phyloP scores from a whole-genome alignment of 2,113 vertebrate genomes.

The Pygoscelis adeliae region DNA sequence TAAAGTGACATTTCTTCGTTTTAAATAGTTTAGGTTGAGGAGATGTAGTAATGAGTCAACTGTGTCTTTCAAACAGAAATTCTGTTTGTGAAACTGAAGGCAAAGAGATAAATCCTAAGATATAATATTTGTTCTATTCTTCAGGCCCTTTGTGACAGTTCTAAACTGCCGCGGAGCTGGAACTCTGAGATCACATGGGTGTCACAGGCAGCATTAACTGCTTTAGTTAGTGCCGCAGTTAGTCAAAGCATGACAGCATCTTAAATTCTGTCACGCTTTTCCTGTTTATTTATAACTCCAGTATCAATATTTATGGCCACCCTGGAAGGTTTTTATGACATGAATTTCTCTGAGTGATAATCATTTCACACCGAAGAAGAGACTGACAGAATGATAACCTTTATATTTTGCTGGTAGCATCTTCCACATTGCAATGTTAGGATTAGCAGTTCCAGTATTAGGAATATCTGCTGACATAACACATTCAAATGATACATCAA shows the following conservation, averaged over 20 bases:
- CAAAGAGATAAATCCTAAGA: background rate
- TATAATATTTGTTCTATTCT: background rate
- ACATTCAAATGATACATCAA: background rate
- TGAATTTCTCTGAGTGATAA: background rate
- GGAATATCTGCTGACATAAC: slow-evolving; percentile 13
- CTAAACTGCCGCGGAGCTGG: background rate
- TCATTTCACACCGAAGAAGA: background rate
- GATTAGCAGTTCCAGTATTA: background rate
- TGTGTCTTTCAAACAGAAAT: background rate
- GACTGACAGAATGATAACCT: slow-evolving; percentile 45
- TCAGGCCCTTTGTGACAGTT: background rate
- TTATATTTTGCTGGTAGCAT: slow-evolving; percentile 44
- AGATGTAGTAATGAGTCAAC: background rate
- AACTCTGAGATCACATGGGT: background rate
- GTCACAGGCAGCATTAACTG: background rate
- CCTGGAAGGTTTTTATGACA: background rate
- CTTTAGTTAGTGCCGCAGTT: background rate
- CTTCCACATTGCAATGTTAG: background rate
- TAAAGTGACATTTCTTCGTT: background rate
- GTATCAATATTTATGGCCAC: slow-evolving; percentile 31
- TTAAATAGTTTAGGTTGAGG: background rate
- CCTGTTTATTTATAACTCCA: slow-evolving; percentile 44
- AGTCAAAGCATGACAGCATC: background rate
- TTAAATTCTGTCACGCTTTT: slow-evolving; percentile 42
- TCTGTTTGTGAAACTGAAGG: background rate